Evolutionary conservation across 2,113 vertebrate genomes (phyloP).

Genomic region (Apaloderma vittatum): DNA sequence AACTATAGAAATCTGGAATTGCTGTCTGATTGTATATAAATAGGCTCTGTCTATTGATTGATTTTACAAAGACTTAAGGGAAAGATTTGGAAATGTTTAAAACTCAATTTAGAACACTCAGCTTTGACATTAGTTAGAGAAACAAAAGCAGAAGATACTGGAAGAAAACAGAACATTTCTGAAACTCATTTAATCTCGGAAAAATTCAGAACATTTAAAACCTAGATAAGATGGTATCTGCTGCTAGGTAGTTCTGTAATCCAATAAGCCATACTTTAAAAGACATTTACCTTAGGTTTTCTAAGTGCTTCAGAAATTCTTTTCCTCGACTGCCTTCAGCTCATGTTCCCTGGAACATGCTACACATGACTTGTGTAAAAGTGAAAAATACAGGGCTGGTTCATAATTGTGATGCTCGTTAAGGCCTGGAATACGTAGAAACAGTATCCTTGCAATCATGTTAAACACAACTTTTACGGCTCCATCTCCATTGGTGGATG

Average conservation of each 20-base stretch:
- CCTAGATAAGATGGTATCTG: background rate
- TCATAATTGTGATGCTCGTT: background rate
- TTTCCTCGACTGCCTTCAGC: background rate
- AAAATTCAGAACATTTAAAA: background rate
- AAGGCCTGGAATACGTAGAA: background rate
- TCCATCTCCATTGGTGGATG: background rate
- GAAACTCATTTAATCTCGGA: background rate
- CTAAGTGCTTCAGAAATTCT: background rate
- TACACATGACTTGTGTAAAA: too few species aligned
- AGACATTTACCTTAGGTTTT: background rate
- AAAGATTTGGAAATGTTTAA: background rate
- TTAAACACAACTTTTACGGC: background rate
- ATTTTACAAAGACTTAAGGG: background rate
- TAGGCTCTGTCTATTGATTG: background rate
- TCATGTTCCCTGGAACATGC: background rate
- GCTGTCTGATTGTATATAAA: background rate
- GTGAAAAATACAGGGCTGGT: background rate
- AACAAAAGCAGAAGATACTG: background rate
- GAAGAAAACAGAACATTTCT: background rate
- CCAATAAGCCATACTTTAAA: background rate
- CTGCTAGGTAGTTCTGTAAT: background rate
- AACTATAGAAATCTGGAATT: background rate
- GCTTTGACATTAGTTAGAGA: background rate
- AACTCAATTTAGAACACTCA: background rate
- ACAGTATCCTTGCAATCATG: background rate